Evolutionary conservation across 2,113 vertebrate genomes (phyloP), one percentile per base, ranked within the genome.

Genomic region (Takifugu bimaculatus): DNA sequence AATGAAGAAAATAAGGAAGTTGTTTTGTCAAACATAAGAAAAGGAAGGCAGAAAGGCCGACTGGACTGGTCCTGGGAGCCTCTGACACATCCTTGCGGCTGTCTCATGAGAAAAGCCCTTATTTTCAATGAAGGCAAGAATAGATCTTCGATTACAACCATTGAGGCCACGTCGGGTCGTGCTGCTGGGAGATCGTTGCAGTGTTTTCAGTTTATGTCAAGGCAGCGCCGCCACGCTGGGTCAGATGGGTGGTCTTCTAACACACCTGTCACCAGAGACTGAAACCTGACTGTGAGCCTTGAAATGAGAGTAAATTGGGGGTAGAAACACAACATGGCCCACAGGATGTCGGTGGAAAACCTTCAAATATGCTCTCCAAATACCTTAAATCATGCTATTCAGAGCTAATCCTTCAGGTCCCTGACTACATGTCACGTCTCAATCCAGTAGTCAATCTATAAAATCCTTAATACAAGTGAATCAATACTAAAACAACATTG

Each of bases 51-150:
- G 20, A 45, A 57, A 32, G 60, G 66, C 50, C 66, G 63, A 66
- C 51, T 52, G 44, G 53, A 63, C 68, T 27, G 39, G 68, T 68
- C 60, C 48, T 53, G 49, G 61, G 39, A 50, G 66, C 74, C 61
- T 74, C 54, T 72, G 73, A 73, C 66, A 79, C 64, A 71, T 79
- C 57, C 32, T 29, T 49, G 57, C 14, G 43, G 53, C n/a, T 79
- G 78, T 78, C 69, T 73, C 54, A 57, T 81, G 65, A 79, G 85
- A 83, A 75, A 48, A 51, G 52, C 26, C 81, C 61, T 85, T 85
- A 50, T 79, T 72, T 75, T 79, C 86, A 72, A 60, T 73, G 63
- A 12, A 72, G 77, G 77, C 65, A 73, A 69, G 69, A 56, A 54
- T 70, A 82, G 72, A 65, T 78, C 60, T 77, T 68, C 64, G 54